Evolutionary conservation across 1,140 invertebrate species (phyloP), one percentile per base, ranked within the genome.

Genomic region (Penaeus indicus): DNA sequence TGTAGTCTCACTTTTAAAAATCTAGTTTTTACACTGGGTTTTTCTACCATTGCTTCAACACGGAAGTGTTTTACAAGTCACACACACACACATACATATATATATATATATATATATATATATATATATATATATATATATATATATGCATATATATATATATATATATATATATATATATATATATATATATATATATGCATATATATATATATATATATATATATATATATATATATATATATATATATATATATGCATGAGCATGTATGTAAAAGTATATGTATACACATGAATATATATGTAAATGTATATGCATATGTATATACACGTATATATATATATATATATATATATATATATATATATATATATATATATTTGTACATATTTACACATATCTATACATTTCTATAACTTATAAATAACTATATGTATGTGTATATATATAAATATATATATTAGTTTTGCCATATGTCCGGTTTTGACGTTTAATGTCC

Each of bases 301-400:
- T 69, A 4, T 13, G 22, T 18, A 22, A 16, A 22, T 69, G 32
- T 69, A 69, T 69, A 1, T 69, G 19, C 22, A 1, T 69, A 22
- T 69, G 10, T 69, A 69, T 22, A 22, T 18, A 69, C 32, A 22
- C 22, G 22, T 69, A 22, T 69, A 69, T 69, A 8, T 22, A 21
- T 27, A 22, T 22, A 18, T 69, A 69, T 69, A 4, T 69, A 69
- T 19, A 69, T 69, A 13, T 22, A 69, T 69, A 22, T 69, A 19
- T 69, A 69, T 69, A 69, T 69, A 69, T 69, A 69, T 69, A 69
- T 69, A 69, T 69, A 69, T 69, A 69, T 69, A 69, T 69, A 69
- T 69, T 16, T 22, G 22, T 69, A 69, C 22, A 69, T 69, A 69
- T 19, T 16, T 69, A 69, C 22, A 69, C 22, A 69, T 69, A 69